Percentiles rank a stretch among this genome's conserved stretches.
Conservation (phyloP, 2,797 vertebrate species). For the Apodemus agrarius region DNA sequence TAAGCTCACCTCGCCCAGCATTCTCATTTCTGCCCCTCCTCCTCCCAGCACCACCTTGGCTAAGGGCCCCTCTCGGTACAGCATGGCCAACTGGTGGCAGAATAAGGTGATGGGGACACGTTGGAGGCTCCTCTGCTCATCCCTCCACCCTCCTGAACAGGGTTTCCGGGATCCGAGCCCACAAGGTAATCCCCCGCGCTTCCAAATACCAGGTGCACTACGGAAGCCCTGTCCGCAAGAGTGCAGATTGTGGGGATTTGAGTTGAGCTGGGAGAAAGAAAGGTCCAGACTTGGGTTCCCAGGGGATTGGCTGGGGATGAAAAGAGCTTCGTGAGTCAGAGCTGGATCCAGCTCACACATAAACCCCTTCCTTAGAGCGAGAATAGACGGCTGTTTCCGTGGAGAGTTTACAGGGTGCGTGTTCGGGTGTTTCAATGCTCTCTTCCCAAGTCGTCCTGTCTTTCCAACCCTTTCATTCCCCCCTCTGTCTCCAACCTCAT, state of each 20-base stretch:
- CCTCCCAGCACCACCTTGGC: background rate
- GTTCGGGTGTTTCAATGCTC: background rate
- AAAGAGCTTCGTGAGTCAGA: background rate
- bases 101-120: background rate
- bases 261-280: background rate
- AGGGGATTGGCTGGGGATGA: background rate
- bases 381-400: background rate
- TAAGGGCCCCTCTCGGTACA: background rate
- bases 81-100: background rate
- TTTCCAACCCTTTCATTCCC: background rate
- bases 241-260: background rate
- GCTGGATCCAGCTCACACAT: background rate
- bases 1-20: too few species aligned
- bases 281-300: background rate
- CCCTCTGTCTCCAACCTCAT: background rate
- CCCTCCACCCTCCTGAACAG: background rate
- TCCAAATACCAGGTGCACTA: background rate
- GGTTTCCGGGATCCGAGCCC: background rate
- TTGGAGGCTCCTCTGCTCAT: background rate
- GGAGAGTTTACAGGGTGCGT: background rate
- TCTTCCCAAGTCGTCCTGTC: background rate
- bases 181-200: background rate
- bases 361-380: constrained; percentile 1
- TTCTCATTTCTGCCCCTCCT: background rate
- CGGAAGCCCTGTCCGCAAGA: background rate